These are phyloP conservation scores for Erebia epiphron DNA, from an alignment of 2,888 invertebrate genomes.

Conservation along the genomic window DNA sequence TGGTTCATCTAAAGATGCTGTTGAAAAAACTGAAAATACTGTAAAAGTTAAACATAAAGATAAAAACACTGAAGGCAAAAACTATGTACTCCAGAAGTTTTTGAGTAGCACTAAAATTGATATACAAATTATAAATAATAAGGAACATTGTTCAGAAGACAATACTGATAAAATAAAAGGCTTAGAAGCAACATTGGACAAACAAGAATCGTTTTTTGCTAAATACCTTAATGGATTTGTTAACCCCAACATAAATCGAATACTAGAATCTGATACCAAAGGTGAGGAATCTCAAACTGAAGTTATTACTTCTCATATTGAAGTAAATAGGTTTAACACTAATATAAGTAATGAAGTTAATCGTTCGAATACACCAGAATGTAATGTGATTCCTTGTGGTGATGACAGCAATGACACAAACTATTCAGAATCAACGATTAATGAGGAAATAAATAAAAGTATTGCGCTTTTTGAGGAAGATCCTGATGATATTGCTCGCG, in stretches of 20 bases:
- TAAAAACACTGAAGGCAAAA: constrained; percentile 53
- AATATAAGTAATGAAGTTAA: constrained; percentile 18
- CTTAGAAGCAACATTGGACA: constrained; percentile 57
- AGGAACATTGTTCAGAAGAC: constrained; percentile 44
- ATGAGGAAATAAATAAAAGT: constrained; percentile 76
- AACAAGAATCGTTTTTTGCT: constrained; percentile 77
- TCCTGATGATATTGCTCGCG: constrained; percentile 56
- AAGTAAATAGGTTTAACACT: constrained; percentile 10
- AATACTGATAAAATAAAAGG: constrained; percentile 29
- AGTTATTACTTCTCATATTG: constrained; percentile 19
- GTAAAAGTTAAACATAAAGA: constrained; percentile 18
- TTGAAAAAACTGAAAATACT: constrained; percentile 37
- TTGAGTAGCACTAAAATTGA: constrained; percentile 47
- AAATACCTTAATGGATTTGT: constrained; percentile 58
- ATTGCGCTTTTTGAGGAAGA: constrained; percentile 73
- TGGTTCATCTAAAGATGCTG: constrained; percentile 56
- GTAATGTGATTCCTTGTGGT: constrained; percentile 56
- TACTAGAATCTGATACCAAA: background rate
- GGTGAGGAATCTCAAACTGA: constrained; percentile 5
- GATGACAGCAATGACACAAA: constrained; percentile 70
- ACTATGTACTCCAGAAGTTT: constrained; percentile 60
- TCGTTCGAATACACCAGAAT: constrained; percentile 54
- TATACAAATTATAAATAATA: constrained; percentile 28
- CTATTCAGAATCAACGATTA: constrained; percentile 73
- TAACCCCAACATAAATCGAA: constrained; percentile 8